Conservation (phyloP, 2,113 vertebrate genomes). For the Scopus umbretta region DNA sequence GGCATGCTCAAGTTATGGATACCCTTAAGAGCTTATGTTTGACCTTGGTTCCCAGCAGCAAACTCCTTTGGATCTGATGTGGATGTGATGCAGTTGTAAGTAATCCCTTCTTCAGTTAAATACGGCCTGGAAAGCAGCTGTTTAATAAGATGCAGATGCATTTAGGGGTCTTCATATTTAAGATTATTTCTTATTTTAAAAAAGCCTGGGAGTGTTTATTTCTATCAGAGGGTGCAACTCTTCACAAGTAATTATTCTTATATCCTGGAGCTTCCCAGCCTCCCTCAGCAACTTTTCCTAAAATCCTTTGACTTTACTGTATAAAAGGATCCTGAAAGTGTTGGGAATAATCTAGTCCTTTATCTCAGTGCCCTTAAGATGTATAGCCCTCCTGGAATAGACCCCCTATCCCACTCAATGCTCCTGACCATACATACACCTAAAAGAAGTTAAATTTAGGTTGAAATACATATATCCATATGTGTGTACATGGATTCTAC, state of each 20-base stretch:
- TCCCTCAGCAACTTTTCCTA: not conserved
- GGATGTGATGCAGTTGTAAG: not conserved
- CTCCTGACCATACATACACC: not conserved
- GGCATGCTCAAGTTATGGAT: not conserved
- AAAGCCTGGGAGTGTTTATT: not conserved
- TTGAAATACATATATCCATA: rapidly evolving
- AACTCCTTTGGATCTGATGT: not conserved
- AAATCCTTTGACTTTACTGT: not conserved
- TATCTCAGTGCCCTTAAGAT: not conserved
- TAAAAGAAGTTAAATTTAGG: not conserved
- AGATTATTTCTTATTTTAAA: not conserved
- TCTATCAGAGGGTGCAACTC: not conserved
- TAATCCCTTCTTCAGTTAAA: not conserved
- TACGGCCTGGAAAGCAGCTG: not conserved
- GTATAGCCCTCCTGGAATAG: not conserved
- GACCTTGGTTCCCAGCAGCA: not conserved
- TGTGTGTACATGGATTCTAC: not conserved
- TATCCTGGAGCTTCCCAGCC: not conserved
- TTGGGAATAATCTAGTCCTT: not conserved
- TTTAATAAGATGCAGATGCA: not conserved
- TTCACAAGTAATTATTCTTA: not conserved
- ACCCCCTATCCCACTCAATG: rapidly evolving
- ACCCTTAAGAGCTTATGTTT: not conserved
- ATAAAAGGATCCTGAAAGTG: not conserved
- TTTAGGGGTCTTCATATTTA: not conserved